Conservation (phyloP, 2,888 invertebrate genomes). For the Melieria crassipennis region DNA sequence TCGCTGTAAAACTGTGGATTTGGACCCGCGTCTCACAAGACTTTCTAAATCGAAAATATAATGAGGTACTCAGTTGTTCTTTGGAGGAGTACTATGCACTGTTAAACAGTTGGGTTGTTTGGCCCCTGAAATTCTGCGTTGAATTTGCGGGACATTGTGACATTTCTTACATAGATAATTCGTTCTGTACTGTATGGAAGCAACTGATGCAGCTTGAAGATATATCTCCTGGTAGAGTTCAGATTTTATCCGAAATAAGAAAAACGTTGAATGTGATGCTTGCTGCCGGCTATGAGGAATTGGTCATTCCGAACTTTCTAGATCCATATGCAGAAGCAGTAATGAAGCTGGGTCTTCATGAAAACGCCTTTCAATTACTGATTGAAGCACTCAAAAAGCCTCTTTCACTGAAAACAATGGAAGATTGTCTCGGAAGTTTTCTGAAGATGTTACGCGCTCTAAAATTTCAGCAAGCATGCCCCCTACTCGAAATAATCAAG, state of each 20-base stretch:
- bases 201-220: constrained; percentile 52
- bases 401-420: constrained; percentile 48
- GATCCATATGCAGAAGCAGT: constrained; percentile 50
- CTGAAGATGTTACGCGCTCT: constrained; percentile 50
- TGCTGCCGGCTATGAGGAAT: constrained; percentile 47
- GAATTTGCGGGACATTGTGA: constrained; percentile 50
- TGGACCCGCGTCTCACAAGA: constrained; percentile 56
- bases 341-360: constrained; percentile 49
- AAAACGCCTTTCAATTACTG: constrained; percentile 41
- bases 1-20: constrained; percentile 52
- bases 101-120: constrained; percentile 58
- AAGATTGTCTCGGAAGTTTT: constrained; percentile 54
- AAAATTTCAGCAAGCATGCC: constrained; percentile 48
- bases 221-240: constrained; percentile 49
- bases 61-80: not conserved
- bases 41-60: constrained; percentile 48
- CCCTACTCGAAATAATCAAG: constrained; percentile 52
- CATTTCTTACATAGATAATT: constrained; percentile 47
- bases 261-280: constrained; percentile 46
- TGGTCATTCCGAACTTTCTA: constrained; percentile 53
- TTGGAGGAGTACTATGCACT: constrained; percentile 50
- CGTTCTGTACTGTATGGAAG: constrained; percentile 55
- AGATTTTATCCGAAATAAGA: constrained; percentile 46
- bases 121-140: constrained; percentile 56
- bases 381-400: constrained; percentile 35